A percentile compares a stretch with the other conserved stretches of the same genome.
phyloP scores from a whole-genome alignment of 2,888 invertebrate genomes.

The Caradrina kadenii region DNA sequence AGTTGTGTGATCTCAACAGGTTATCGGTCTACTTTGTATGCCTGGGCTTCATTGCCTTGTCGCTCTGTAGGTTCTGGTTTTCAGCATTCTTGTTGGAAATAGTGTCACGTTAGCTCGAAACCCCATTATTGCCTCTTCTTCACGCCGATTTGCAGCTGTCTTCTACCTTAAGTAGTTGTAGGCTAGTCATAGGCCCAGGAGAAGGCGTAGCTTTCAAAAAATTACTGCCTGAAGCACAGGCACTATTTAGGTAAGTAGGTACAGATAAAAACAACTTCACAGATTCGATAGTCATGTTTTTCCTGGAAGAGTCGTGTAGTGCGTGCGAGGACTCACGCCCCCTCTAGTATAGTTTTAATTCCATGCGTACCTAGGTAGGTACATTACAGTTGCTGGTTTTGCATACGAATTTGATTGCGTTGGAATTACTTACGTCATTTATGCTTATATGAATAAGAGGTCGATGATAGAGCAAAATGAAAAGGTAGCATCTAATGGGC shows the following conservation, averaged over 20 bases:
- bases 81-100: too few relatives aligned
- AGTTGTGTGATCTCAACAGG: too few relatives aligned
- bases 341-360: conserved; percentile 11
- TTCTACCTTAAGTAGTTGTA: too few relatives aligned
- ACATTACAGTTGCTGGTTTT: conserved; percentile 15
- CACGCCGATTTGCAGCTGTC: too few relatives aligned
- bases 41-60: too few relatives aligned
- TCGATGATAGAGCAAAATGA: conserved; percentile 6
- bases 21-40: too few relatives aligned
- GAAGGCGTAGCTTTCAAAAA: not conserved
- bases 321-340: conserved; percentile 45
- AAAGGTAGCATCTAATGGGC: not conserved
- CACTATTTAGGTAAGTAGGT: not conserved
- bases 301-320: conserved; percentile 32
- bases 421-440: conserved; percentile 33
- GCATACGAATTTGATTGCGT: conserved; percentile 42
- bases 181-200: too few relatives aligned
- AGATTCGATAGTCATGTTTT: conserved; percentile 19
- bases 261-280: not conserved
- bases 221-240: not conserved
- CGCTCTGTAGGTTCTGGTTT: too few relatives aligned
- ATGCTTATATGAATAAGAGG: conserved; percentile 15
- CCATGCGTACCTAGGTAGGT: not conserved
- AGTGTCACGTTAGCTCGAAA: too few relatives aligned
- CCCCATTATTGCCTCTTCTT: too few relatives aligned